Conservation (phyloP, 2,113 vertebrate genomes). For the Gavia stellata region DNA sequence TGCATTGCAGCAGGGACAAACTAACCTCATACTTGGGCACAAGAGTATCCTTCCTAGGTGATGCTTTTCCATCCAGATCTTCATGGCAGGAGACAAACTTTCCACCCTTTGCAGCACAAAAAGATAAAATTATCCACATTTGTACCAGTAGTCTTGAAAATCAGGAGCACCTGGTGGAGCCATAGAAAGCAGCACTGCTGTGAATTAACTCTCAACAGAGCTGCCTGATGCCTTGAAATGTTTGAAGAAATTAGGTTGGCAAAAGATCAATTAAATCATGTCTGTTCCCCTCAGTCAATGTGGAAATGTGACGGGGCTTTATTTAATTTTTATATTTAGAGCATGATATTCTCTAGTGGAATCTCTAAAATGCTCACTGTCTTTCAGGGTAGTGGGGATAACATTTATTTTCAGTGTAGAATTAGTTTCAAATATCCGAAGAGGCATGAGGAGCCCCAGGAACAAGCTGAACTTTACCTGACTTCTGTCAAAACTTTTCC, state of each 20-base stretch:
- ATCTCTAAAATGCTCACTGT: background rate
- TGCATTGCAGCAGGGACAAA: constrained; percentile 73
- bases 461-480: background rate
- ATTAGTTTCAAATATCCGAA: background rate
- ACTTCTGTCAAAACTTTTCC: background rate
- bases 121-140: background rate
- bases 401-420: background rate
- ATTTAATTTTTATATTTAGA: background rate
- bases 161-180: background rate
- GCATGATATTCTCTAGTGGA: background rate
- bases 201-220: background rate
- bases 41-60: constrained; percentile 72
- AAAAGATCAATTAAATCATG: background rate
- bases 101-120: background rate
- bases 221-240: background rate
- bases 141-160: background rate
- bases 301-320: background rate
- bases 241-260: background rate
- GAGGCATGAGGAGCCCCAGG: background rate
- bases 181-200: background rate
- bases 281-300: background rate
- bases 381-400: background rate
- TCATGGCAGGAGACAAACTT: background rate
- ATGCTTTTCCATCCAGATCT: background rate
- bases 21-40: constrained; percentile 70